Base-by-base conservation (phyloP, 1,140 invertebrate species). In the Lucilia cuprina region DNA sequence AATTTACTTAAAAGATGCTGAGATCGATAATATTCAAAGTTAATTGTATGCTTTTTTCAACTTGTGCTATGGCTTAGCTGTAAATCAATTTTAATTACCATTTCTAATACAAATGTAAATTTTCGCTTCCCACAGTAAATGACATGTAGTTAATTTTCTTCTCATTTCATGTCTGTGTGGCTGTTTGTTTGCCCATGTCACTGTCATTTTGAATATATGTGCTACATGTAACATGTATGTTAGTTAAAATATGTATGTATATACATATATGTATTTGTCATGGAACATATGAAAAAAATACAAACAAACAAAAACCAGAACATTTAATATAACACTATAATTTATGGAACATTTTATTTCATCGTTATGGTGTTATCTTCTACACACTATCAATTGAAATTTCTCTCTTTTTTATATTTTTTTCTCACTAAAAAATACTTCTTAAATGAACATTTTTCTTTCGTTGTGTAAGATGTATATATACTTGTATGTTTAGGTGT, bases 251-350 rank as follows among this genome's bases (percentile, higher is more conserved):
- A 41, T 41, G 25, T 30, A 30, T 30, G n/a, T n/a, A n/a, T n/a
- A n/a, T n/a, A n/a, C n/a, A n/a, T n/a, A n/a, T n/a, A n/a, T n/a
- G 19, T 47, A 78, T 78, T 78, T 78, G 75, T 47, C 75, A 78
- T 78, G 49, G 75, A 78, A 78, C 75, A 78, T 47, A 47, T 78
- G 75, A 78, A 78, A 35, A 34, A 35, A 34, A 35, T 7, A 75
- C 14, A 60, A 60, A n/a, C 2, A 10, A 60, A 60, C 13, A 70
- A 70, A 70, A 19, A 70, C 19, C 0, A 70, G 19, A 78, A 17
- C 75, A 78, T 78, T 78, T 78, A 78, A 78, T 78, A 78, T 47
- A 47, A 78, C 75, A 78, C 75, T 25, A 78, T 78, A 78, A 78
- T 78, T 78, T 35, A 78, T 78, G 75, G 75, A 47, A 19, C 75